Conservation (phyloP, 1,140 invertebrate species). For the Cardiocondyla obscurior region DNA sequence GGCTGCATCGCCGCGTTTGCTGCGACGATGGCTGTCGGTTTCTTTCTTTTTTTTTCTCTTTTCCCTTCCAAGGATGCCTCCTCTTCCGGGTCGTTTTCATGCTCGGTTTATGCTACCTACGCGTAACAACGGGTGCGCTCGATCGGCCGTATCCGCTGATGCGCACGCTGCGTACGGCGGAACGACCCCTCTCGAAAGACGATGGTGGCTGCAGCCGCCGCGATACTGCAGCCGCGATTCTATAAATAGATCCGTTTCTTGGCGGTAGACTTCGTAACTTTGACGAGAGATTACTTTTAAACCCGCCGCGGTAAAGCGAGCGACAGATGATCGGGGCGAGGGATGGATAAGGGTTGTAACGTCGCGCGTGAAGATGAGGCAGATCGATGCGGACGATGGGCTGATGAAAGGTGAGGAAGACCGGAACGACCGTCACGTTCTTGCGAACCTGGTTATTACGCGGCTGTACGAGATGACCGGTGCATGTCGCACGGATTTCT, state of each 20-base stretch:
- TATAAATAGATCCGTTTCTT: slow-evolving; percentile 68
- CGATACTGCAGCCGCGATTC: slow-evolving; percentile 6
- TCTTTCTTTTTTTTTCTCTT: slow-evolving; percentile 27
- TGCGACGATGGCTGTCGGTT: not conserved
- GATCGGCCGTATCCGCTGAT: slow-evolving; percentile 32
- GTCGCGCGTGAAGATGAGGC: slow-evolving; percentile 37
- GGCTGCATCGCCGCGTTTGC: too few relatives aligned
- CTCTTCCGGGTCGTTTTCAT: slow-evolving; percentile 61
- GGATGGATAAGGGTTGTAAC: not conserved
- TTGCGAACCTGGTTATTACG: slow-evolving; percentile 56
- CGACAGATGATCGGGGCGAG: not conserved
- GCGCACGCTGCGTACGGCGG: not conserved
- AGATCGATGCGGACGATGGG: not conserved
- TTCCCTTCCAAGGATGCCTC: not conserved
- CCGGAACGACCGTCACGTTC: not conserved
- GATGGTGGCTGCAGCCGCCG: slow-evolving; percentile 1
- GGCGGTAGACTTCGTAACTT: slow-evolving; percentile 52
- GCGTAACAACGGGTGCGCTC: slow-evolving; percentile 14
- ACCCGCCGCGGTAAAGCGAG: slow-evolving; percentile 24
- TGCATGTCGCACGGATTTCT: slow-evolving; percentile 6
- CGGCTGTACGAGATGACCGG: slow-evolving; percentile 7
- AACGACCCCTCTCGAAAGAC: slow-evolving; percentile 26
- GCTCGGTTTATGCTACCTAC: slow-evolving; percentile 55
- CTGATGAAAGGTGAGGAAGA: slow-evolving; percentile 4
- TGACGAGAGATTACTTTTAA: slow-evolving; percentile 63